Percentiles rank a stretch among this genome's conserved stretches.
These are phyloP conservation scores for Lordiphosa collinella DNA, from an alignment of 1,140 invertebrate genomes.

Conservation along the genomic window DNA sequence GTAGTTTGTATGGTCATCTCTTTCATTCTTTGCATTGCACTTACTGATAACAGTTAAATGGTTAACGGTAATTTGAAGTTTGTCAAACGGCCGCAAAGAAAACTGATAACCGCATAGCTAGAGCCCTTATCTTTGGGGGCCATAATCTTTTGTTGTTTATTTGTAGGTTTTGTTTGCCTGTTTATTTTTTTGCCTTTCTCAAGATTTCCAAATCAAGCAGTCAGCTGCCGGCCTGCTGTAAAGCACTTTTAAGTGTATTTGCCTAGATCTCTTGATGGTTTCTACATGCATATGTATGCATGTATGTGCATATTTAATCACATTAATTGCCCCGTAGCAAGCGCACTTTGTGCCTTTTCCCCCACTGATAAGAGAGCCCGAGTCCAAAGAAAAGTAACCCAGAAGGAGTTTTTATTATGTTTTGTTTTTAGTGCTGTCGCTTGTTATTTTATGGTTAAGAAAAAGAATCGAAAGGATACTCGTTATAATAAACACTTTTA, in stretches of 20 bases:
- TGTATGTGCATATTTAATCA: not conserved
- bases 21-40: slow-evolving; percentile 29
- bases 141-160: slow-evolving; percentile 36
- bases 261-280: not conserved
- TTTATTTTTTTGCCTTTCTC: too few species aligned
- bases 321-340: slow-evolving; percentile 2
- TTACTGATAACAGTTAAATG: slow-evolving; percentile 34
- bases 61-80: slow-evolving; percentile 31
- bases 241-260: too few species aligned
- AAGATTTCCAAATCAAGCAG: too few species aligned
- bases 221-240: too few species aligned
- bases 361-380: not conserved
- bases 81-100: slow-evolving; percentile 23
- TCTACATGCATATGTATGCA: slow-evolving; percentile 3
- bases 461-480: too few species aligned
- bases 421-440: too few species aligned
- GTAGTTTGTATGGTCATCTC: slow-evolving; percentile 16
- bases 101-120: slow-evolving; percentile 23
- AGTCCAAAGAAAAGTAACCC: not conserved
- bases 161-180: not conserved
- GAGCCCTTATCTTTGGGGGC: slow-evolving; percentile 40
- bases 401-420: not conserved
- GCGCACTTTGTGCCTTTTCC: not conserved
- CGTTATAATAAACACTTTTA: too few species aligned
- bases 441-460: too few species aligned